Evolutionary conservation across 1,140 invertebrate genomes (phyloP), one percentile per base, ranked within the genome.

Genomic region (Drosophila nigromelanica): DNA sequence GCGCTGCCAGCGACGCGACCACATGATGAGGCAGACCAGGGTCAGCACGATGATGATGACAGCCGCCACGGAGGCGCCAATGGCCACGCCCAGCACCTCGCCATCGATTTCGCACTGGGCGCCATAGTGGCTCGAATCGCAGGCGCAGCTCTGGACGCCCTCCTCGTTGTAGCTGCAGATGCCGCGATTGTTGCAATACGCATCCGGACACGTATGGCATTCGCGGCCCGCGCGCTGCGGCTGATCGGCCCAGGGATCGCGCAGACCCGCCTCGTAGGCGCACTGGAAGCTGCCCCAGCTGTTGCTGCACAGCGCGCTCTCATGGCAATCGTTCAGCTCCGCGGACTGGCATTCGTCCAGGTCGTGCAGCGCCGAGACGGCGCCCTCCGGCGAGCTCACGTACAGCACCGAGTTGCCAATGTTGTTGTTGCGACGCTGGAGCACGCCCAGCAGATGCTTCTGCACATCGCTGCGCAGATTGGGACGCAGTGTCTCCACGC

Each of bases 271-370:
- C 5, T 94, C 94, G 87, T 98, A 99, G 4, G 93, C 93, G 80
- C 98, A 99, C 60, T 93, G 93, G 78, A 98, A 99, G 6, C 95
- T 95, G 11, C 98, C 98, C 93, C 97, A 98, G 1, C 94, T 95
- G 91, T 99, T 99, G 33, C 95, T 95, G 92, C 98, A 99, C 1
- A 93, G 94, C 0, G 96, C 98, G 52, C 96, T 94, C 8, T 95
- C 93, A 75, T 97, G 96, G 82, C 98, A 99, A 91, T 99, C 98
- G 90, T 99, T 97, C 8, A 98, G 91, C 52, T 98, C 97, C 7
- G 94, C 90, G 0, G 95, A 95, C 0, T 95, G 93, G 80, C 98
- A 99, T 91, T 99, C 98, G 85, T 99, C 97, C 55, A 99, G 91
- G 93, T 99, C 98, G 81, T 95, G 94, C 1, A 97, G 91, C 48